Conservation (phyloP, 2,888 invertebrate species). For the Tipula helvola region DNA sequence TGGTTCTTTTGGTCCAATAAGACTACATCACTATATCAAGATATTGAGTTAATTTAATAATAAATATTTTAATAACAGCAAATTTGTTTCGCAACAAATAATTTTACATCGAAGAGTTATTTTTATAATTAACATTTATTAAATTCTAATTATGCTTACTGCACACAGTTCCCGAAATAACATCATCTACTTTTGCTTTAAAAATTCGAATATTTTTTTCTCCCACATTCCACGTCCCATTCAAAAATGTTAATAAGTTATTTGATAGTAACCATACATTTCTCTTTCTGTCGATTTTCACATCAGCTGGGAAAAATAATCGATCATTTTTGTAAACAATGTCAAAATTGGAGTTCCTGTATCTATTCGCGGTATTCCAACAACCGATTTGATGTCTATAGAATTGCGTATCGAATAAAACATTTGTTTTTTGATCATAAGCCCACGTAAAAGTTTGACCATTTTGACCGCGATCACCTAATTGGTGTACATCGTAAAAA, state of each 20-base stretch:
- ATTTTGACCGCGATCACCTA: not conserved
- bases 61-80: no score
- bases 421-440: not conserved
- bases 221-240: not conserved
- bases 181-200: not conserved
- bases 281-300: not conserved
- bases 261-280: not conserved
- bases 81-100: no score
- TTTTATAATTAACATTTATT: no score
- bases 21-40: no score
- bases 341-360: not conserved
- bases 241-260: not conserved
- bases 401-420: not conserved
- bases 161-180: not conserved
- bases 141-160: not conserved
- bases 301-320: not conserved
- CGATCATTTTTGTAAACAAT: not conserved
- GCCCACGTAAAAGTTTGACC: not conserved
- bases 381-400: not conserved
- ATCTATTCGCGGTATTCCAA: not conserved
- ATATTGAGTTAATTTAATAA: no score
- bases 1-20: no score
- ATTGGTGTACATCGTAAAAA: not conserved
- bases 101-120: no score
- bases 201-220: not conserved